phyloP scores from a whole-genome alignment of 2,797 vertebrate genomes.

The Arctocebus calabarensis region DNA sequence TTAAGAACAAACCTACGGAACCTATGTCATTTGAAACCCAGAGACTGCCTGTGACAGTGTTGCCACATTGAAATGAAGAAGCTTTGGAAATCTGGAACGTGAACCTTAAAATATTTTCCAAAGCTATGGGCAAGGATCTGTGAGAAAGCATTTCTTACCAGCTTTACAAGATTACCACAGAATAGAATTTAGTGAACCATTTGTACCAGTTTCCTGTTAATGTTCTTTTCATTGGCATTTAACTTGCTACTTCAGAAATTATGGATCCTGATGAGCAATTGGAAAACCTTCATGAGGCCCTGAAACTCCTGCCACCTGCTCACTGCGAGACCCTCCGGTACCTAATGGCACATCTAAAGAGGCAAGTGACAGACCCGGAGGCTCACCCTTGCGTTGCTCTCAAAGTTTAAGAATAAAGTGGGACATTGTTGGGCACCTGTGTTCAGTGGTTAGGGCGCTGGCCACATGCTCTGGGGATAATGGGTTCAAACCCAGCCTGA shows the following conservation, averaged over 20 bases:
- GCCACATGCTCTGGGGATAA: too few species aligned
- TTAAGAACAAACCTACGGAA: too few species aligned
- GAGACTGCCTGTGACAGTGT: too few species aligned
- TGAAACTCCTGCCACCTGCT: conserved; percentile 95
- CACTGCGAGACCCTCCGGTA: conserved; percentile 97
- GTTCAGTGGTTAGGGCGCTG: too few species aligned
- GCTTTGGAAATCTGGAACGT: neutral
- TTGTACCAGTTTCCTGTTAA: neutral
- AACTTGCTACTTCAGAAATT: conserved; percentile 90
- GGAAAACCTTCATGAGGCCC: conserved; percentile 95
- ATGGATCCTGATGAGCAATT: conserved; percentile 95
- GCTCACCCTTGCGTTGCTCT: neutral
- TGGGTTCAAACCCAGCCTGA: too few species aligned
- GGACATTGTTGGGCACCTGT: too few species aligned
- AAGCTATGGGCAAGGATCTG: neutral
- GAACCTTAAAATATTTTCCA: conserved; percentile 1
- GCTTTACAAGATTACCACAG: neutral
- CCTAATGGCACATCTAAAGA: conserved; percentile 99
- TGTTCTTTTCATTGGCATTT: neutral
- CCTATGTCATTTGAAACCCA: too few species aligned
- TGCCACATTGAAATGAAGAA: neutral
- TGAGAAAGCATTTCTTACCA: neutral
- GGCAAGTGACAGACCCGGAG: conserved; percentile 87
- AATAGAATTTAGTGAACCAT: neutral
- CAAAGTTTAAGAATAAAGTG: conserved; percentile 15